Evolutionary conservation across 2,888 invertebrate species (phyloP), one percentile per base, ranked within the genome.

Genomic region (Leucophora obtusa): DNA sequence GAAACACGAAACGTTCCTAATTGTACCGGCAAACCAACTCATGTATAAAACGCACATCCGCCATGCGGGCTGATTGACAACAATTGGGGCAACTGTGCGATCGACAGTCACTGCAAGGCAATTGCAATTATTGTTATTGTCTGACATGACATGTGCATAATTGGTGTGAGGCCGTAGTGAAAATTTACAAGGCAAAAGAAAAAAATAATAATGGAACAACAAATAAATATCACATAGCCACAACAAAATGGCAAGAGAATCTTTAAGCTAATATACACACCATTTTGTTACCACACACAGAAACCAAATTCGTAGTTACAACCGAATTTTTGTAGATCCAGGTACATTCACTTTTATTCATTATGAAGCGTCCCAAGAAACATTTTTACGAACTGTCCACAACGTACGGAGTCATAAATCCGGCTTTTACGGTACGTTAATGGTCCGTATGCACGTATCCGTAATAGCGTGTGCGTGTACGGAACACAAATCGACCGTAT

Each of bases 51-150:
- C 84, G 58, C 78, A 77, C 86, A 85, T 84, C 83, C 84, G 79
- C 79, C 82, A 69, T 84, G 76, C 84, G 75, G 82, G 84, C 83
- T 86, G 86, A 86, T 84, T 85, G 86, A 71, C 70, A 77, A 86
- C 86, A 86, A 84, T 84, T 82, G 83, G 75, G 84, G 83, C 83
- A 85, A 84, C 84, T 82, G 82, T 82, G 83, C 84, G 85, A 84
- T 82, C 85, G 85, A 85, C 85, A 85, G 84, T 81, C 81, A 82
- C 83, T 84, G 82, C 76, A 82, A 78, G 83, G 77, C 82, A 77
- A 81, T 75, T 82, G 82, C 82, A 85, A 85, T 85, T 85, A 84
- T 82, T 68, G 79, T 59, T 74, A 59, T 76, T 79, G 79, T 79
- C 72, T 72, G 74, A 56, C 82, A 81, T 79, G 82, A 66, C 82